Evolutionary conservation across 2,888 invertebrate species (phyloP).

Genomic region (Myopa tessellatipennis): DNA sequence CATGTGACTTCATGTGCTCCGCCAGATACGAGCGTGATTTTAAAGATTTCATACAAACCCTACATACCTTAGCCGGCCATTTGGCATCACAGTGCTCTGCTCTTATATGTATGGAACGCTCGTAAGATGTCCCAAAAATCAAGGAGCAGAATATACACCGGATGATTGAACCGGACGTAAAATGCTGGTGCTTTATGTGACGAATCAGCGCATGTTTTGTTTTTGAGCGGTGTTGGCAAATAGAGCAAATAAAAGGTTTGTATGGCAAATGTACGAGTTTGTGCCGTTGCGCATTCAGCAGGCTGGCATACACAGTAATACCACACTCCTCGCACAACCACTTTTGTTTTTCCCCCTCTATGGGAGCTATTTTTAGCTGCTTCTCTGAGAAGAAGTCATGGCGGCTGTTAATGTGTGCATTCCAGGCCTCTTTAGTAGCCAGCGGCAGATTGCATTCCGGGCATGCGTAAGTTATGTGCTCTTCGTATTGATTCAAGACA

Average conservation of each 20-base stretch:
- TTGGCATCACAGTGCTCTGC: slow-evolving; percentile 38
- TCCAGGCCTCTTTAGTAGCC: slow-evolving; percentile 41
- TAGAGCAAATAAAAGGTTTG: slow-evolving; percentile 44
- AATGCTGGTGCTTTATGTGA: slow-evolving; percentile 45
- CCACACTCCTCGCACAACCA: slow-evolving; percentile 41
- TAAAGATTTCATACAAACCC: slow-evolving; percentile 39
- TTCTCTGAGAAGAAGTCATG: slow-evolving; percentile 44
- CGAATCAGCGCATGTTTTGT: slow-evolving; percentile 36
- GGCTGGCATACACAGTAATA: slow-evolving; percentile 12
- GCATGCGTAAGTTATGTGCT: slow-evolving; percentile 45
- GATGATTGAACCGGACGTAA: slow-evolving; percentile 33
- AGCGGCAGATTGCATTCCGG: slow-evolving; percentile 46
- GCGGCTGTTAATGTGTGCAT: slow-evolving; percentile 37
- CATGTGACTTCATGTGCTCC: slow-evolving; percentile 39
- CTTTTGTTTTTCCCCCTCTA: not conserved
- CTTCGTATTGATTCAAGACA: slow-evolving; percentile 41
- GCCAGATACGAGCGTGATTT: too few relatives aligned
- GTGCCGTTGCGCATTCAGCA: slow-evolving; percentile 40
- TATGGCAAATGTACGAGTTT: slow-evolving; percentile 46
- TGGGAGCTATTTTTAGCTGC: slow-evolving; percentile 25
- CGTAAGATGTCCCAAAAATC: slow-evolving; percentile 33
- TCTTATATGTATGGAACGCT: slow-evolving; percentile 42
- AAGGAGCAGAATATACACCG: slow-evolving; percentile 41
- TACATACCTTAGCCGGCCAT: slow-evolving; percentile 43
- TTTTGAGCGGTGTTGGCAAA: slow-evolving; percentile 42